Evolutionary conservation across 2,888 invertebrate genomes (phyloP), one percentile per base, ranked within the genome.

Genomic region (Nyleta sp.): DNA sequence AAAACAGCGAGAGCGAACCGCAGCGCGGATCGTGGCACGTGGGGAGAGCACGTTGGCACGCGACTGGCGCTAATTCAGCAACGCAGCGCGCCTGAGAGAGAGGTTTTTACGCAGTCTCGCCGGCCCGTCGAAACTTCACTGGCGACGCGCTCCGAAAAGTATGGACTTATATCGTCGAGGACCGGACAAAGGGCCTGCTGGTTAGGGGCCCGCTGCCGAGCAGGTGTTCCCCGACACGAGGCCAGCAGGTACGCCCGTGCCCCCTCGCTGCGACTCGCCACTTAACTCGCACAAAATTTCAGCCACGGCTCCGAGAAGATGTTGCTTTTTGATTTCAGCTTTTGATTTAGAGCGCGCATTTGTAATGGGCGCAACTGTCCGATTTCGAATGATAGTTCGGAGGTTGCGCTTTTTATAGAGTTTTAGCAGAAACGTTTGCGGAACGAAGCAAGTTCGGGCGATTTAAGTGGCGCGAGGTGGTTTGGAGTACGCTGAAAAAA

Each of bases 181-280:
- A 31, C 78, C 80, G 85, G 83, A 84, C 85, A 88, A 87, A 86
- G 84, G 83, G 80, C 70, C 74, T 72, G 81, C 62, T 78, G 80
- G 80, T 81, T 81, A 80, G 81, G 81, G 81, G 78, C 82, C 83
- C 82, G 81, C 74, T 77, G 81, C 74, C 80, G 84, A 86, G 88
- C 89, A 89, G 89, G 89, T 89, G 89, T 89, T 87, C 85, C 81
- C 79, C 80, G 84, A 85, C 86, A 87, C 86, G 87, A 85, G 87
- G 86, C 87, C 84, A 83, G 84, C 86, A 85, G 86, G 85, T 86
- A 87, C 84, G 82, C 64, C 60, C 35, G 38, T 33, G 42, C 72
- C 71, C 71, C 80, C n/a, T n/a, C n/a, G n/a, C n/a, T n/a, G n/a
- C n/a, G n/a, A n/a, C n/a, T n/a, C n/a, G n/a, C n/a, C n/a, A n/a